Percentiles rank a stretch among this genome's conserved stretches.
Conservation (phyloP, 1,140 invertebrate species). For the Meloidogyne exigua region DNA sequence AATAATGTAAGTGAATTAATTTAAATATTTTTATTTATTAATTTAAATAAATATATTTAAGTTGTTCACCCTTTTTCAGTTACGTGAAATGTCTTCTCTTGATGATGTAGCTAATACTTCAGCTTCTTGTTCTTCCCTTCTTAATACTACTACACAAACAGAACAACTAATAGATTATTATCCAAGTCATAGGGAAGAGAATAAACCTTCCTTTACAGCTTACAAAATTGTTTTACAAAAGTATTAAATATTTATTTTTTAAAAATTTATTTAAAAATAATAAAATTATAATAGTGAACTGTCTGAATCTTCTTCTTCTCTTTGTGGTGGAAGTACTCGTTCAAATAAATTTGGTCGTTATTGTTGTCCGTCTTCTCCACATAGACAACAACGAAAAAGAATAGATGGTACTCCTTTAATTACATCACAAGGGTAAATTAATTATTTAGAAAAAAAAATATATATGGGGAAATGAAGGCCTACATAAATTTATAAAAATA, state of each 20-base stretch:
- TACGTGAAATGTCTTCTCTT: slow-evolving; percentile 21
- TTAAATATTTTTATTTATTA: no score
- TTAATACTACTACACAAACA: background rate
- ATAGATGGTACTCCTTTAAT: background rate
- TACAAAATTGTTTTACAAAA: slow-evolving; percentile 22
- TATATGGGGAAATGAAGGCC: no score
- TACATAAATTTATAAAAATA: no score
- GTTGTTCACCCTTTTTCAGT: background rate
- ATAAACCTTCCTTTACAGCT: slow-evolving; percentile 3
- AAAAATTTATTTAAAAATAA: background rate
- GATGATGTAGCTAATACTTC: slow-evolving; percentile 9
- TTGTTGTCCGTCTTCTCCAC: background rate
- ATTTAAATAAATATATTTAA: background rate
- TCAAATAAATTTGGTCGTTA: background rate
- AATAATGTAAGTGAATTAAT: slow-evolving; percentile 1
- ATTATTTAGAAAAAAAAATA: no score
- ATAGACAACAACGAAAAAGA: background rate
- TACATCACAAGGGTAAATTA: background rate
- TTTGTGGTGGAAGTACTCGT: slow-evolving; percentile 8
- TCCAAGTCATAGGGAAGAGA: background rate
- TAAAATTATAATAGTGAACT: background rate
- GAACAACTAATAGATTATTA: background rate
- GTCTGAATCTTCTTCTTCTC: slow-evolving; percentile 20
- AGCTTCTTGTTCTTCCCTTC: background rate
- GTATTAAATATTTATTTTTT: background rate